Evolutionary conservation across 1,140 invertebrate genomes (phyloP).

Genomic region (Aricia agestis): DNA sequence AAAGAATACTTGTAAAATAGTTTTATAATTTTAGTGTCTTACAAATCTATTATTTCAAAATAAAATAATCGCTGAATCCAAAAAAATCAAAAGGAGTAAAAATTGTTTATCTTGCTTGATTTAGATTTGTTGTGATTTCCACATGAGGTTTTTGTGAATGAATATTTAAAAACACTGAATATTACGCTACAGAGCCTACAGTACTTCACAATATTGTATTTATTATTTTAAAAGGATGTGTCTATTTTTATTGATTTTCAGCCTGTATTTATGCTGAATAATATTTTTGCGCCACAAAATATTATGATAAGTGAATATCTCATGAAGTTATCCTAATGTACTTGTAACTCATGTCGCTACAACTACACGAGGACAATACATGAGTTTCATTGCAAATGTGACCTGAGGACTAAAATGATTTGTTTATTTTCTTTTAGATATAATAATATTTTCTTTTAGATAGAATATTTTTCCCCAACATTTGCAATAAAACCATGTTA

Average conservation of each 20-base stretch:
- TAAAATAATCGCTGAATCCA: not conserved
- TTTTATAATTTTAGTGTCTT: not conserved
- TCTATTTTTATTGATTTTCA: not conserved
- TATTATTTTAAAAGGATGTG: not conserved
- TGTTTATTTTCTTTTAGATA: not conserved
- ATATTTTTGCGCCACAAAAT: not conserved
- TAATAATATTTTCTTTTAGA: not conserved
- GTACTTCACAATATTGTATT: not conserved
- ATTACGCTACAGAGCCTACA: not conserved
- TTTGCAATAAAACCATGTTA: conserved; percentile 9
- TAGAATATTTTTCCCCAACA: not conserved
- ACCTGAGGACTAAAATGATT: not conserved
- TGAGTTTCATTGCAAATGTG: conserved; percentile 6
- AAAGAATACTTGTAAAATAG: not conserved
- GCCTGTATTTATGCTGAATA: not conserved
- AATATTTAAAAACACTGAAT: no score
- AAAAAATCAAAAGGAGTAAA: not conserved
- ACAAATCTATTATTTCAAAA: not conserved
- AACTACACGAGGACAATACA: not conserved
- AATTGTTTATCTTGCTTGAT: not conserved
- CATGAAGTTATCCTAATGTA: not conserved
- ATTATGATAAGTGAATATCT: not conserved
- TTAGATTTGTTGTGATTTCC: no score
- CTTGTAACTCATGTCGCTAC: no score
- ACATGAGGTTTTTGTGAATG: no score